phyloP scores from a whole-genome alignment of 2,113 vertebrate genomes.

The Neolamprologus caudopunctatus region DNA sequence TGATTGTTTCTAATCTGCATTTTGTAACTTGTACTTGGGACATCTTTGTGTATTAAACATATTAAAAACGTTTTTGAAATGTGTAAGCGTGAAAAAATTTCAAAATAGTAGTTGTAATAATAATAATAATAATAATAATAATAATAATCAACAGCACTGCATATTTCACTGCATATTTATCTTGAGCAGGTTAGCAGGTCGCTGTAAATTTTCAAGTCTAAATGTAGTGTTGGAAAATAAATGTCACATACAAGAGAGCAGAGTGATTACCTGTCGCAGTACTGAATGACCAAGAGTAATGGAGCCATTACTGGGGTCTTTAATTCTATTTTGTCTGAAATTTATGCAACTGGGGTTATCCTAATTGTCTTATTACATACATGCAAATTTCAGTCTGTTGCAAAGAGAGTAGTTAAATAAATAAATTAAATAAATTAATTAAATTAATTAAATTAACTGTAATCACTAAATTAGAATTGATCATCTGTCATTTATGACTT shows the following conservation, averaged over 20 bases:
- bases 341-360: background rate
- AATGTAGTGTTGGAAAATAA: background rate
- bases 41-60: background rate
- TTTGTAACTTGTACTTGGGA: background rate
- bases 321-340: background rate
- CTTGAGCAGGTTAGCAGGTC: background rate
- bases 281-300: background rate
- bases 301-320: background rate
- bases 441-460: background rate
- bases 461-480: background rate
- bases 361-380: background rate
- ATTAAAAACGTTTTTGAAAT: background rate
- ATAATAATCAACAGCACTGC: background rate
- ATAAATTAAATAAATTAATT: no score
- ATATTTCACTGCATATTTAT: background rate
- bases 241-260: background rate
- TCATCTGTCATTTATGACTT: background rate
- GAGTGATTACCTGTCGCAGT: background rate
- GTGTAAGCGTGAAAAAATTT: background rate
- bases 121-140: background rate
- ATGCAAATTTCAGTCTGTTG: constrained; percentile 49
- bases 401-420: background rate
- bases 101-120: background rate
- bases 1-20: background rate
- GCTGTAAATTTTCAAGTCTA: background rate